Evolutionary conservation across 2,113 vertebrate species (phyloP), one percentile per base, ranked within the genome.

Genomic region (Montifringilla adamsi): DNA sequence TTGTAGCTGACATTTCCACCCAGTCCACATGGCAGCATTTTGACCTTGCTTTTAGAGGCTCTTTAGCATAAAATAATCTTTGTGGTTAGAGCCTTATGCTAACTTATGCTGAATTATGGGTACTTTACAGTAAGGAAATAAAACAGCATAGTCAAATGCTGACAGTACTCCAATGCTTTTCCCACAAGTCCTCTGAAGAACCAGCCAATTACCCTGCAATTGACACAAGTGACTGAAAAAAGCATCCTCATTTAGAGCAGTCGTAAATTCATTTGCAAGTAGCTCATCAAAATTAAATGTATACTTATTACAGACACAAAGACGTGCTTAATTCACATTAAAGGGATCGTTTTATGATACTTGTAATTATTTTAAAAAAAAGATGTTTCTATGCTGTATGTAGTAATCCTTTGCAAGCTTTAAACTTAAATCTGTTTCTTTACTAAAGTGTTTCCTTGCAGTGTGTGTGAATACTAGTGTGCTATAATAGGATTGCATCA

Each of bases 241-340:
- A 83, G 47, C 67, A 88, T 70, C 85, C 72, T 87, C 60, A 11
- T 81, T 92, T 92, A 86, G 67, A 86, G 60, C 52, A 67, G 89
- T 60, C 2, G 4, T 69, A 75, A 59, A 86, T 93, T 63, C 86
- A 49, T 78, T 75, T 89, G 67, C 88, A 94, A 95, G 82, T 84
- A 93, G 90, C 83, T 95, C 87, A 95, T 90, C 83, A 81, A 90
- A 95, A 90, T 68, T 84, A 96, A 93, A 96, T 75, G 58, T 84
- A 89, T 84, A 93, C 68, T 92, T 94, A 74, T 91, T 82, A 95
- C 67, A 84, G 77, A 93, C 82, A 96, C 72, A 96, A 95, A 96
- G 87, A 58, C 27, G 50, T 58, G 78, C 80, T 91, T 87, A 92
- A 94, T 93, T 95, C 83, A 92, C 67, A 86, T 94, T 92, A 89